Evolutionary conservation across 2,888 invertebrate genomes (phyloP).

Genomic region (Troides oblongomaculatus): DNA sequence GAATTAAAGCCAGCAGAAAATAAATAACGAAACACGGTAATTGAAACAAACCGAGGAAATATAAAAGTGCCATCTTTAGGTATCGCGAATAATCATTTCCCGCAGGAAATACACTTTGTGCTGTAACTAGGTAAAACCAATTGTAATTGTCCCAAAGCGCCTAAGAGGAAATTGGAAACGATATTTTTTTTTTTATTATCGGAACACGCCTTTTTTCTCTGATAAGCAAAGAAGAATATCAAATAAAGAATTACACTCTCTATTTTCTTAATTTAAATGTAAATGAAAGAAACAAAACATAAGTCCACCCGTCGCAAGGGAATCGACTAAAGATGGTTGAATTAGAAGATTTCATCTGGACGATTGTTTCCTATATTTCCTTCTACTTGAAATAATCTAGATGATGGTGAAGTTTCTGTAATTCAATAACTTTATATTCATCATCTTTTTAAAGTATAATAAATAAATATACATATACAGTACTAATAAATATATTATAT

Average conservation of each 20-base stretch:
- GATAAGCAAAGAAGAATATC: neutral
- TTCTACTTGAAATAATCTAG: too few relatives aligned
- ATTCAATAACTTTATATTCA: too few relatives aligned
- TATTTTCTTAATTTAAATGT: too few relatives aligned
- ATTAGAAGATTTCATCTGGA: too few relatives aligned
- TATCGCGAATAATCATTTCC: slow-evolving; percentile 1
- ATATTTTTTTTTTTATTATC: neutral
- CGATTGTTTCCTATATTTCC: too few relatives aligned
- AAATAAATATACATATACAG: too few relatives aligned
- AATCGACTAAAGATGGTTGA: too few relatives aligned
- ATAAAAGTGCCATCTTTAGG: neutral
- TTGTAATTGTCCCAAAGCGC: slow-evolving; percentile 4
- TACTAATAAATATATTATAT: too few relatives aligned
- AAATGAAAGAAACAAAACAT: too few relatives aligned
- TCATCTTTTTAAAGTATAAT: too few relatives aligned
- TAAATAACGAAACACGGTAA: neutral
- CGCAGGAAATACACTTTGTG: slow-evolving; percentile 2
- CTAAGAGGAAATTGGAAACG: neutral
- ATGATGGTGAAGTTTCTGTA: too few relatives aligned
- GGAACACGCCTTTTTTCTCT: neutral
- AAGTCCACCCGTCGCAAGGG: too few relatives aligned
- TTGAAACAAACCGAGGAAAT: neutral
- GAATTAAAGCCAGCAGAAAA: neutral
- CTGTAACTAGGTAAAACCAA: neutral
- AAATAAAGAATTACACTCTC: neutral